Percentiles rank a stretch among this genome's conserved stretches.
Conservation (phyloP, 1,140 invertebrate genomes). For the Ladona fulva region DNA sequence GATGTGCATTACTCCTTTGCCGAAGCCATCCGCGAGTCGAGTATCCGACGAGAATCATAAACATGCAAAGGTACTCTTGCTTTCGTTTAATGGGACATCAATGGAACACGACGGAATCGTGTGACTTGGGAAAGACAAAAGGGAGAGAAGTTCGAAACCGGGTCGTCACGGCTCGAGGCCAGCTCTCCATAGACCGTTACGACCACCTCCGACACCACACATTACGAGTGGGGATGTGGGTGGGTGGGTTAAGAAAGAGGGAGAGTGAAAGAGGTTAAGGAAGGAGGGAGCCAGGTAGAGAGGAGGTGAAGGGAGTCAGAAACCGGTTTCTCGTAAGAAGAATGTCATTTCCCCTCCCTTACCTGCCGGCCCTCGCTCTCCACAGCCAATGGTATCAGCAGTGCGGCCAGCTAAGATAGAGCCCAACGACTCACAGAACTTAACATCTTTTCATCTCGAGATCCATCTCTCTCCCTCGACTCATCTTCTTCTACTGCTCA, state of each 20-base stretch:
- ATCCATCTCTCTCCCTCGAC: too few species aligned
- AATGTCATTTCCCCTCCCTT: background rate
- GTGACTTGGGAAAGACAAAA: background rate
- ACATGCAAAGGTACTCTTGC: too few species aligned
- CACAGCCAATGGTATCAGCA: background rate
- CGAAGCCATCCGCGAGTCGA: too few species aligned
- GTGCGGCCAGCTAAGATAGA: background rate
- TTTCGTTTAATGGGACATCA: background rate
- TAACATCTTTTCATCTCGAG: too few species aligned
- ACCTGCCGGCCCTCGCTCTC: background rate
- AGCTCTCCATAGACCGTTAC: conserved; percentile 1
- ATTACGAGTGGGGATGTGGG: background rate
- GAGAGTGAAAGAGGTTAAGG: background rate
- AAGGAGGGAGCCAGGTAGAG: background rate
- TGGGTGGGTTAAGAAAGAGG: background rate
- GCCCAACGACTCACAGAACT: too few species aligned
- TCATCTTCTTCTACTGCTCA: too few species aligned
- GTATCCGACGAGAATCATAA: too few species aligned
- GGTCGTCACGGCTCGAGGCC: background rate
- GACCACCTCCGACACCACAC: background rate
- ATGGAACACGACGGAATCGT: background rate
- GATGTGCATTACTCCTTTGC: too few species aligned
- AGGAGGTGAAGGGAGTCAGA: background rate
- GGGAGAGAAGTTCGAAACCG: background rate
- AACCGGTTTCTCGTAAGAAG: background rate